Evolutionary conservation across 2,888 invertebrate genomes (phyloP).

Genomic region (Pecten maximus): DNA sequence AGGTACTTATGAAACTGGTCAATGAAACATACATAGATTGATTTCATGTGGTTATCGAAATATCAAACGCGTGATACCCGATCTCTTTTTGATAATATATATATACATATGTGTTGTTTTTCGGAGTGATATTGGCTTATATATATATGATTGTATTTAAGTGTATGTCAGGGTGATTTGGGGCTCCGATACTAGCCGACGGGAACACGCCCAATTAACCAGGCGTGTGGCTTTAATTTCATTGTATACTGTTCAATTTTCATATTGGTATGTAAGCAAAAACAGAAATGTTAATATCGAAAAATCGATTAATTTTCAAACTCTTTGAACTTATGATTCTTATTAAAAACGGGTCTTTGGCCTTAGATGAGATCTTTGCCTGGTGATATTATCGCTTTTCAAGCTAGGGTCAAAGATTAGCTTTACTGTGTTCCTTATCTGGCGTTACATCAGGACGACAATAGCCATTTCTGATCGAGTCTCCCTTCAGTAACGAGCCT

Average conservation of each 20-base stretch:
- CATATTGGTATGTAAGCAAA: conserved; percentile 9
- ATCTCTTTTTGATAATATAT: not conserved
- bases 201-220: conserved; percentile 15
- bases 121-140: not conserved
- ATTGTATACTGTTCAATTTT: not conserved
- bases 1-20: not conserved
- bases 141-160: not conserved
- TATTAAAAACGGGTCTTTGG: conserved; percentile 23
- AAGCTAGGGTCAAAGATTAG: not conserved
- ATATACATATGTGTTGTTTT: not conserved
- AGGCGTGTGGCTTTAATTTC: not conserved
- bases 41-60: not conserved
- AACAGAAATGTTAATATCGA: conserved; percentile 22
- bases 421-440: not conserved
- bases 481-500: not conserved
- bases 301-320: conserved; percentile 24
- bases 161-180: not conserved
- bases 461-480: conserved; percentile 9
- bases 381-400: not conserved
- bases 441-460: not conserved
- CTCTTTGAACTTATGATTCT: conserved; percentile 20
- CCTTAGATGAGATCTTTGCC: not conserved
- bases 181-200: not conserved
- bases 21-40: not conserved
- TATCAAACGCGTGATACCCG: not conserved